Conservation (phyloP, 2,797 vertebrate genomes). For the Forpus xanthops region DNA sequence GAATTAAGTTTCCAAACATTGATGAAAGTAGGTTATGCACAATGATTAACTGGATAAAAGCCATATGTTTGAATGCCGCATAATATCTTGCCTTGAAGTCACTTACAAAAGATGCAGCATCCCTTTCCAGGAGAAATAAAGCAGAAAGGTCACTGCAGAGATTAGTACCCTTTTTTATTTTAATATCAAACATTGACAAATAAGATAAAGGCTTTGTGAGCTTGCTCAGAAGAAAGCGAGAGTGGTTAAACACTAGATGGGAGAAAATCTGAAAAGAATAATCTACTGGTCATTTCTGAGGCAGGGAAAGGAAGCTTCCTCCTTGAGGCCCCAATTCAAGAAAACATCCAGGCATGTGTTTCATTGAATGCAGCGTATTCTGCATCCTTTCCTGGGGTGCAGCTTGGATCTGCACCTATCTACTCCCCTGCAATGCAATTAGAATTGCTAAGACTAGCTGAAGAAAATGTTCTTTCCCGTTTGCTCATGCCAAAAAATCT, state of each 20-base stretch:
- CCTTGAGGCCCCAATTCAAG: not conserved
- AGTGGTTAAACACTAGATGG: not conserved
- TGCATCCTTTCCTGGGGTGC: not conserved
- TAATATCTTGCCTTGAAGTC: constrained; percentile 72
- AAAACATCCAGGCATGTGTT: not conserved
- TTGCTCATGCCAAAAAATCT: not conserved
- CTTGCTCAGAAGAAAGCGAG: constrained; percentile 38
- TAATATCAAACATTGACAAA: constrained; percentile 77
- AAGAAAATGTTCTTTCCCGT: not conserved
- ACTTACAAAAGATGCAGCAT: constrained; percentile 70
- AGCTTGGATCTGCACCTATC: not conserved
- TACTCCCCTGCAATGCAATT: fast-evolving
- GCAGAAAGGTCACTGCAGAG: constrained; percentile 70
- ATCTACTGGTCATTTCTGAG: not conserved
- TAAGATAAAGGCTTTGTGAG: constrained; percentile 64
- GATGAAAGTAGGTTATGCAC: constrained; percentile 81
- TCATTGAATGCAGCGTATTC: not conserved
- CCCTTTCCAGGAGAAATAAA: constrained; percentile 66
- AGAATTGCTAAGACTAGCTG: not conserved
- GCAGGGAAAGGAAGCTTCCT: not conserved
- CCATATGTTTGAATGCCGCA: constrained; percentile 63
- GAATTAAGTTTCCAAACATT: constrained; percentile 79
- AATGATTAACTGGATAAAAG: constrained; percentile 82
- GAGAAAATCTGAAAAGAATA: constrained; percentile 2
- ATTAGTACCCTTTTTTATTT: constrained; percentile 74